Conservation (phyloP, 2,888 invertebrate genomes). For the Mythimna vitellina region DNA sequence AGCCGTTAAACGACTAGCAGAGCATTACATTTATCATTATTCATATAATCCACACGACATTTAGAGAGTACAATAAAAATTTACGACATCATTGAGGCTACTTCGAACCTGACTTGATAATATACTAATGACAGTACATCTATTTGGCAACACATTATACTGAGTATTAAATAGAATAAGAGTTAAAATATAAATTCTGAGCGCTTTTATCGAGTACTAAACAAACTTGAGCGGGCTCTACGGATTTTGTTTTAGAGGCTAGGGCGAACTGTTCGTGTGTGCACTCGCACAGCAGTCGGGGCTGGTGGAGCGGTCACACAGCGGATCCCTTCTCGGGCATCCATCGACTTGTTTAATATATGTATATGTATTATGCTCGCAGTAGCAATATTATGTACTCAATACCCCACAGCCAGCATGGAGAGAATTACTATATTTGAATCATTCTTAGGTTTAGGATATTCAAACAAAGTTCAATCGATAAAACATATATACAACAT, state of each 20-base stretch:
- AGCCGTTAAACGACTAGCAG: conserved; percentile 44
- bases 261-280: neutral
- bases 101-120: conserved; percentile 51
- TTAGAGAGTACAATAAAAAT: conserved; percentile 20
- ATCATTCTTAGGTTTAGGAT: neutral
- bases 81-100: conserved; percentile 32
- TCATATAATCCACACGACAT: conserved; percentile 4
- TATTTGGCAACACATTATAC: conserved; percentile 76
- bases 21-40: conserved; percentile 9
- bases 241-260: conserved; percentile 28
- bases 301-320: neutral
- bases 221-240: conserved; percentile 55
- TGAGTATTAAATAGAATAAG: conserved; percentile 67
- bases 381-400: neutral
- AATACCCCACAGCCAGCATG: neutral
- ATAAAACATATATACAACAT: neutral
- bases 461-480: neutral
- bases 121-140: conserved; percentile 64
- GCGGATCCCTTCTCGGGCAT: neutral
- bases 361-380: too few relatives aligned
- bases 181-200: conserved; percentile 57
- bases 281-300: too few relatives aligned
- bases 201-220: conserved; percentile 65
- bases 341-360: neutral
- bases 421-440: neutral